Evolutionary conservation across 2,113 vertebrate species (phyloP), one percentile per base, ranked within the genome.

Genomic region (Typhlomys cinereus): DNA sequence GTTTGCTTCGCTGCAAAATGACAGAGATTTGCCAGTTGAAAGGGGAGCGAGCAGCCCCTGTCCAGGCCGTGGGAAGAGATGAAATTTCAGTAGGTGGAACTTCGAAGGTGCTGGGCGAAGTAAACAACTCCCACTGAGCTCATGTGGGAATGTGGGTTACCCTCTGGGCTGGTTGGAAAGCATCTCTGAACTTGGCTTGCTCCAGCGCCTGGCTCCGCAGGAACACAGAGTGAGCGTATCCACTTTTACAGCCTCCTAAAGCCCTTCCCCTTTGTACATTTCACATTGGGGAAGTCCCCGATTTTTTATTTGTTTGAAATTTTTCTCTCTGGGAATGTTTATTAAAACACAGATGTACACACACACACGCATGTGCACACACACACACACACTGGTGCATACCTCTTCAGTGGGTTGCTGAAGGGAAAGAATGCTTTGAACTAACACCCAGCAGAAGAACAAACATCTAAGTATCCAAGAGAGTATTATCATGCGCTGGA

Each of bases 1-100:
- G n/a, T 94, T 87, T 83, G 41, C 23, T 85, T 91, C 95, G 66
- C 66, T 69, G 44, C 20, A 74, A 94, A 88, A 83, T 61, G 46
- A 41, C 31, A 84, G 41, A 74, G 13, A 59, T 90, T 86, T 88
- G 62, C 48, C 21, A 74, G 34, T 36, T 39, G 31, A 34, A 50
- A 36, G n/a, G 70, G 44, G 71, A 81, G 79, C 79, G 23, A 89
- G 25, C 36, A 66, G 21, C 36, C 71, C 48, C 48, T 76, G 25
- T 50, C 23, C 57, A 66, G 41, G 69, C 8, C 7, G 36, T 39
- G 23, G 1, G 17, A 36, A 85, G 82, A 81, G 44, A 70, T 89
- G 17, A 82, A 62, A 57, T 90, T 85, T 82, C 52, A 85, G 59
- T 12, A 48, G 52, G 48, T 44, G 34, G 52, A 61, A 46, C 15